A percentile compares a stretch with the other conserved stretches of the same genome.
Evolutionary conservation across 2,113 vertebrate genomes (phyloP).

Genomic region (Spea multiplicata): DNA sequence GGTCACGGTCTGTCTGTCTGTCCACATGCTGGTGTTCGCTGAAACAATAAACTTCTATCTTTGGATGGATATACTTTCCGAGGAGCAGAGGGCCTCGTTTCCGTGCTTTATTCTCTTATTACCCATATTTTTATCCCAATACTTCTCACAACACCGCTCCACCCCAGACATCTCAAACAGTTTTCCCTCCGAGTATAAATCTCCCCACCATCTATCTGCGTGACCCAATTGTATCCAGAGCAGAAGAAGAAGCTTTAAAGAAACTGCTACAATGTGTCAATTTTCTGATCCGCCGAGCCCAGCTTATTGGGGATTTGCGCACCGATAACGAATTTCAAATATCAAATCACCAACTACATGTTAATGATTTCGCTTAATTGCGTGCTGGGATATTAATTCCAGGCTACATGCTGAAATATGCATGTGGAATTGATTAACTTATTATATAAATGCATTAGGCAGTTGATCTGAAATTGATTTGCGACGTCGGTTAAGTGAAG

Average conservation of each 20-base stretch:
- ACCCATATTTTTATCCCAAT: no score
- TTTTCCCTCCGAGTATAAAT: no score
- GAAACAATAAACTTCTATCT: no score
- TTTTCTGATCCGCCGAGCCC: neutral
- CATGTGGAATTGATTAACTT: slow-evolving; percentile 58
- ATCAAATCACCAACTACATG: slow-evolving; percentile 53
- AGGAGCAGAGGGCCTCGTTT: no score
- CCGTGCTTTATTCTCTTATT: no score
- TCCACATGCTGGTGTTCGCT: no score
- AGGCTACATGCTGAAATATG: slow-evolving; percentile 50
- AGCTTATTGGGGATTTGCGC: neutral
- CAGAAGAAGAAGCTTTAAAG: neutral
- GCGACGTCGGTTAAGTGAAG: slow-evolving; percentile 44
- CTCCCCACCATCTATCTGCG: no score
- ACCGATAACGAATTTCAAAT: slow-evolving; percentile 18
- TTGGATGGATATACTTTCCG: no score
- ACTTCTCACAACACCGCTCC: no score
- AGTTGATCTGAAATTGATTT: slow-evolving; percentile 56
- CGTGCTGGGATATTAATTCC: slow-evolving; percentile 51
- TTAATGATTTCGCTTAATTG: slow-evolving; percentile 52
- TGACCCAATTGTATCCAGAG: no score
- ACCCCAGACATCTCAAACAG: no score
- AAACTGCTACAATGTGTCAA: neutral
- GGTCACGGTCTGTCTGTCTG: no score
- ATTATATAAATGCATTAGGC: slow-evolving; percentile 53